phyloP scores from a whole-genome alignment of 2,113 vertebrate genomes.

The Danionella cerebrum region DNA sequence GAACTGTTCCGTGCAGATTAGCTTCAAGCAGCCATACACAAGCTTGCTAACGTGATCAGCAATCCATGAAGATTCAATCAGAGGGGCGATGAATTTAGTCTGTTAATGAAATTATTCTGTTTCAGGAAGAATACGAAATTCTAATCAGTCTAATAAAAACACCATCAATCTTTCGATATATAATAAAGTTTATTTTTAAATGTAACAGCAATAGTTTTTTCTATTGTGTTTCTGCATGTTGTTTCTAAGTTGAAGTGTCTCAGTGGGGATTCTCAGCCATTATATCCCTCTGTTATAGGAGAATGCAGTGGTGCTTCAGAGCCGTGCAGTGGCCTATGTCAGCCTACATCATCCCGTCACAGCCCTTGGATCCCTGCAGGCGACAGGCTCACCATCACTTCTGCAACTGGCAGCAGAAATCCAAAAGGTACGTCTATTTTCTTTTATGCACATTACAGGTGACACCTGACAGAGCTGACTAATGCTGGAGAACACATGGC shows the following conservation, averaged over 20 bases:
- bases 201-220: too few species aligned
- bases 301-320: conserved; percentile 75
- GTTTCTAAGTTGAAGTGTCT: conserved; percentile 1
- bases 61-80: conserved; percentile 9
- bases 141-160: conserved; percentile 13
- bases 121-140: not conserved
- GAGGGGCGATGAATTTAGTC: conserved; percentile 14
- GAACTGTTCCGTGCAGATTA: not conserved
- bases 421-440: conserved; percentile 45
- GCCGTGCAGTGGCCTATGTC: conserved; percentile 78
- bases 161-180: conserved; percentile 3
- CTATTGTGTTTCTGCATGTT: too few species aligned
- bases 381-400: conserved; percentile 78
- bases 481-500: too few species aligned
- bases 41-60: conserved; percentile 14
- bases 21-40: conserved; percentile 1
- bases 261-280: not conserved
- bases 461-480: too few species aligned
- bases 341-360: conserved; percentile 77
- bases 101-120: conserved; percentile 24
- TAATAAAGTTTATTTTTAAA: too few species aligned
- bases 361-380: conserved; percentile 67
- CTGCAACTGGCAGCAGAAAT: conserved; percentile 77
- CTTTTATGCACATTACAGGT: not conserved
- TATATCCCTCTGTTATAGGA: conserved; percentile 59